Conservation (phyloP, 2,797 vertebrate genomes). For the Peromyscus attwateri region DNA sequence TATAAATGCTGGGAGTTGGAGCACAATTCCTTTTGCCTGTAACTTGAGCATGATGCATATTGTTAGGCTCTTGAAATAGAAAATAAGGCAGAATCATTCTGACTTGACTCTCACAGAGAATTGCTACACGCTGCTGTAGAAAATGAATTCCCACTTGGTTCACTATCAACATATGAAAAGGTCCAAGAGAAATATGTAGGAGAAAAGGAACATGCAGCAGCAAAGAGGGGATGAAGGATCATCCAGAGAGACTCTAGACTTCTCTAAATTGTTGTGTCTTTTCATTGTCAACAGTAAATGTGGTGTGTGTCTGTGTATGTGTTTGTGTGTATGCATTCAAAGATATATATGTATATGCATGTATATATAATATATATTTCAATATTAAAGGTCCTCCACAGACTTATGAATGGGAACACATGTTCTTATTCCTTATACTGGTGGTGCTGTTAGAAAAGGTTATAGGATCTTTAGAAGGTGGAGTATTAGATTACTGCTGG, state of each 20-base stretch:
- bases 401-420: no score
- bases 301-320: no score
- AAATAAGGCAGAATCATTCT: not conserved
- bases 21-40: not conserved
- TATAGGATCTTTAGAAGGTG: not conserved
- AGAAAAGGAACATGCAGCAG: not conserved
- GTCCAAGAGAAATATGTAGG: not conserved
- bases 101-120: not conserved
- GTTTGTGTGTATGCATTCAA: no score
- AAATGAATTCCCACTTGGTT: not conserved
- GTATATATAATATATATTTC: not conserved
- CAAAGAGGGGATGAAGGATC: not conserved
- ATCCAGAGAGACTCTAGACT: not conserved
- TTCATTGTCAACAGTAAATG: not conserved
- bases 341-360: not conserved
- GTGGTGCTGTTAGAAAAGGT: no score
- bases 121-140: not conserved
- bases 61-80: not conserved
- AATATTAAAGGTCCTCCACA: not conserved
- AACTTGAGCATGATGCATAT: not conserved
- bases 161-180: not conserved
- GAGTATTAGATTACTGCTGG: not conserved
- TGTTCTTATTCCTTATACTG: not conserved
- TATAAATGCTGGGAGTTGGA: not conserved
- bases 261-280: not conserved